These are phyloP conservation scores for Psilopsiagon aymara DNA, from an alignment of 2,113 vertebrate species.

Conservation along the genomic window DNA sequence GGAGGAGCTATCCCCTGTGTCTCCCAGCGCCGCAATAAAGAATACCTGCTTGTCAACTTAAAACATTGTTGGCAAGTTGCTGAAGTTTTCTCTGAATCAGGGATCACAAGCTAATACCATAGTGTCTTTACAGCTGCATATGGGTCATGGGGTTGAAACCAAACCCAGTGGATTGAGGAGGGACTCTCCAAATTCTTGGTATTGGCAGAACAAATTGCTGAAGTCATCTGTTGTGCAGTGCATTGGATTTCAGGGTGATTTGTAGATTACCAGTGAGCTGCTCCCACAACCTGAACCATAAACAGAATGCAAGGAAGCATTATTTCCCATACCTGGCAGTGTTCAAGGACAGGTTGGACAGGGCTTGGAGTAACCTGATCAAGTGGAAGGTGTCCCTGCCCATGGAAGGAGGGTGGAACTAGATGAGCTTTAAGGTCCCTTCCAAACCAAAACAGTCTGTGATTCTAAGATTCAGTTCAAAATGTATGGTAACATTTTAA, in stretches of 20 bases:
- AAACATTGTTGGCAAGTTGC: too few species aligned
- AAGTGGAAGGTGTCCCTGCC: not conserved
- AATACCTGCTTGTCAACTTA: too few species aligned
- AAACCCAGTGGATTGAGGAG: not conserved
- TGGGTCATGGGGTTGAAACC: not conserved
- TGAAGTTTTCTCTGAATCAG: too few species aligned
- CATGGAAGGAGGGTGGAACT: not conserved
- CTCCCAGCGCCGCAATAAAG: too few species aligned
- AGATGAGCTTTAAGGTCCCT: not conserved
- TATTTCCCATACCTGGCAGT: not conserved
- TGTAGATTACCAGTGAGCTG: not conserved
- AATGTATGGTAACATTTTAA: not conserved
- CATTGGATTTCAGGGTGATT: not conserved
- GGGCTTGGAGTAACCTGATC: not conserved
- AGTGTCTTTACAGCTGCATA: not conserved
- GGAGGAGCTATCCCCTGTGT: too few species aligned
- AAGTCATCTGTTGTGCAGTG: not conserved
- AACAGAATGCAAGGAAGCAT: not conserved
- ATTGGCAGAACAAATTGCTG: not conserved
- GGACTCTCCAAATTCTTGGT: not conserved
- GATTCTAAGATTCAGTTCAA: constrained; percentile 1
- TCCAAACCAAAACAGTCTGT: not conserved
- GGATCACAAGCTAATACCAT: not conserved
- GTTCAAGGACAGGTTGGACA: not conserved
- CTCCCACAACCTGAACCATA: constrained; percentile 13